A percentile compares a stretch with the other conserved stretches of the same genome.
Evolutionary conservation across 2,888 invertebrate species (phyloP).

Genomic region (Busseola fusca): DNA sequence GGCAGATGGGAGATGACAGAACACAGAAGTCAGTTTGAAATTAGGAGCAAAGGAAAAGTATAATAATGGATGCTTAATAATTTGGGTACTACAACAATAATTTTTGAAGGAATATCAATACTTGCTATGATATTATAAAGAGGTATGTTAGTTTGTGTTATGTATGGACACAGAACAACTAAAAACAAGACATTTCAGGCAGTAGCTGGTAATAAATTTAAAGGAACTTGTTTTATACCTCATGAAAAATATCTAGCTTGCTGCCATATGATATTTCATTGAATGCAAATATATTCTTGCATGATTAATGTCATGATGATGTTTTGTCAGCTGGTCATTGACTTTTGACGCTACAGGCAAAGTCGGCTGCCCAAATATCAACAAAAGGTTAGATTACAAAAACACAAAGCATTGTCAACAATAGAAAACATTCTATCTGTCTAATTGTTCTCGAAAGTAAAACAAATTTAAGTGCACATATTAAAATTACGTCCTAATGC

Average conservation of each 20-base stretch:
- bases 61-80: not conserved
- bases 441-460: slow-evolving; percentile 44
- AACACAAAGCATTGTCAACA: slow-evolving; percentile 39
- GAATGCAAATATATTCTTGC: slow-evolving; percentile 32
- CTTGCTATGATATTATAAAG: too few relatives aligned
- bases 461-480: slow-evolving; percentile 29
- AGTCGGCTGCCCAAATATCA: slow-evolving; percentile 41
- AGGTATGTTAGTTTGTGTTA: too few relatives aligned
- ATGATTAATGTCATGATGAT: slow-evolving; percentile 8
- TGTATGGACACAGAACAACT: too few relatives aligned
- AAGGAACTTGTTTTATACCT: not conserved
- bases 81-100: not conserved
- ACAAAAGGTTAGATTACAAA: slow-evolving; percentile 43
- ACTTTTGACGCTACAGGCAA: slow-evolving; percentile 34
- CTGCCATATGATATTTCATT: slow-evolving; percentile 27
- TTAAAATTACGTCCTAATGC: slow-evolving; percentile 19
- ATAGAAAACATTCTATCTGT: slow-evolving; percentile 32
- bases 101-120: not conserved
- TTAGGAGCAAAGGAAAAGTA: not conserved
- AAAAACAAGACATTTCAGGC: too few relatives aligned
- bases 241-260: not conserved
- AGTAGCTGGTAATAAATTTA: not conserved
- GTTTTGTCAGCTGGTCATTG: slow-evolving; percentile 36
- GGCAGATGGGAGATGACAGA: not conserved
- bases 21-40: not conserved